A percentile compares a stretch with the other conserved stretches of the same genome.
Evolutionary conservation across 2,888 invertebrate genomes (phyloP).

Genomic region (Seira ritae): DNA sequence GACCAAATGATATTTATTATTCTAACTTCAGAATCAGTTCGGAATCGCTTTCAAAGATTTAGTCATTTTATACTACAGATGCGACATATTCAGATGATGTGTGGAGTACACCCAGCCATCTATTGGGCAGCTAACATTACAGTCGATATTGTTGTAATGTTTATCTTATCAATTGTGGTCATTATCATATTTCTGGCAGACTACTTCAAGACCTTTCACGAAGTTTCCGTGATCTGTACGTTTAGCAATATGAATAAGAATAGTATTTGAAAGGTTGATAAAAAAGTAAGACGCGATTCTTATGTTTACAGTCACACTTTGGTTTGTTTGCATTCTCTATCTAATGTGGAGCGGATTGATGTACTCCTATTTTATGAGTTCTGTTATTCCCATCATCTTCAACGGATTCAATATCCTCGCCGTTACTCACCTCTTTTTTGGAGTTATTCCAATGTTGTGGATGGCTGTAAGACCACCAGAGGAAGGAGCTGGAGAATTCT

Average conservation of each 20-base stretch:
- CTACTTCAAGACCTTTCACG: conserved; percentile 18
- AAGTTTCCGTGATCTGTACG: too few species aligned
- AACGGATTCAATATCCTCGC: conserved; percentile 50
- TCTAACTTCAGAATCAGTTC: too few species aligned
- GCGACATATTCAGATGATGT: conserved; percentile 69
- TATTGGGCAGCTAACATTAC: conserved; percentile 66
- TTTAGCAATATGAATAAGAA: too few species aligned
- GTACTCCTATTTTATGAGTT: conserved; percentile 59
- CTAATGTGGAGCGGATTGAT: conserved; percentile 66
- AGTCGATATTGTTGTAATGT: conserved; percentile 52
- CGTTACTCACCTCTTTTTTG: conserved; percentile 44
- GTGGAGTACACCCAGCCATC: conserved; percentile 59
- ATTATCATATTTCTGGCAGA: conserved; percentile 38
- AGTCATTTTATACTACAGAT: too few species aligned
- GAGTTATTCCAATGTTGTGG: conserved; percentile 11
- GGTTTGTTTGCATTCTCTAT: conserved; percentile 47
- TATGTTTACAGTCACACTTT: conserved; percentile 8
- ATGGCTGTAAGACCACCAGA: background rate
- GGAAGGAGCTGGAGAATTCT: background rate
- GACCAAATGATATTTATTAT: too few species aligned
- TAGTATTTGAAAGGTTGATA: too few species aligned
- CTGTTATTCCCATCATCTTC: conserved; percentile 26
- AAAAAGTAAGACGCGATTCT: background rate
- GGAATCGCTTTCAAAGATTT: too few species aligned
- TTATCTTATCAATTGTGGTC: conserved; percentile 28